Conservation (phyloP, 1,140 invertebrate species). For the Leguminivora glycinivorella region DNA sequence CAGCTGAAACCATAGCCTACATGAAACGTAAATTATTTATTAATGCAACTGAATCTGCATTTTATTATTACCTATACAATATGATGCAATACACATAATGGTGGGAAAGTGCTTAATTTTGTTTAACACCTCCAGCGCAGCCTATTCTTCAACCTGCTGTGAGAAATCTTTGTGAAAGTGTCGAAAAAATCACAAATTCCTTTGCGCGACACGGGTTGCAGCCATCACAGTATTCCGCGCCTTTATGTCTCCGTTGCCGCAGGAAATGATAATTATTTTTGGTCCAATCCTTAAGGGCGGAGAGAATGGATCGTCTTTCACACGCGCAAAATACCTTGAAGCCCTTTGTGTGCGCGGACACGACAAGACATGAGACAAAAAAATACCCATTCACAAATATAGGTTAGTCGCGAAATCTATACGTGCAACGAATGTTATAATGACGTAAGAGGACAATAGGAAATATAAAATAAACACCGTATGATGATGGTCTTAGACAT, state of each 20-base stretch:
- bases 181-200: slow-evolving; percentile 44
- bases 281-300: slow-evolving; percentile 58
- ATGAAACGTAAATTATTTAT: background rate
- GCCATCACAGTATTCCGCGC: slow-evolving; percentile 49
- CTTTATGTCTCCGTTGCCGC: slow-evolving; percentile 52
- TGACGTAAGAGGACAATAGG: slow-evolving; percentile 1
- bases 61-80: background rate
- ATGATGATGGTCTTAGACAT: background rate
- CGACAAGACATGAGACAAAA: slow-evolving; percentile 59
- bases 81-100: slow-evolving; percentile 16
- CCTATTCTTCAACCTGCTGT: slow-evolving; percentile 39
- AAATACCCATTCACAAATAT: slow-evolving; percentile 74
- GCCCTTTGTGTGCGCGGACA: slow-evolving; percentile 59
- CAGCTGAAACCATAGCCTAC: background rate
- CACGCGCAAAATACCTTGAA: slow-evolving; percentile 73
- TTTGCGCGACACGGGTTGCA: slow-evolving; percentile 45
- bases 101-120: slow-evolving; percentile 8
- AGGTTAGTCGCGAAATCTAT: slow-evolving; percentile 67
- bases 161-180: slow-evolving; percentile 48
- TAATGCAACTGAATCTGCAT: background rate
- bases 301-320: slow-evolving; percentile 70
- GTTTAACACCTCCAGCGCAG: slow-evolving; percentile 39
- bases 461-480: background rate
- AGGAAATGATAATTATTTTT: slow-evolving; percentile 78
- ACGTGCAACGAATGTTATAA: slow-evolving; percentile 29